Conservation (phyloP, 35 echinoderm and acorn worm species). For the Ophioderma brevispina region DNA sequence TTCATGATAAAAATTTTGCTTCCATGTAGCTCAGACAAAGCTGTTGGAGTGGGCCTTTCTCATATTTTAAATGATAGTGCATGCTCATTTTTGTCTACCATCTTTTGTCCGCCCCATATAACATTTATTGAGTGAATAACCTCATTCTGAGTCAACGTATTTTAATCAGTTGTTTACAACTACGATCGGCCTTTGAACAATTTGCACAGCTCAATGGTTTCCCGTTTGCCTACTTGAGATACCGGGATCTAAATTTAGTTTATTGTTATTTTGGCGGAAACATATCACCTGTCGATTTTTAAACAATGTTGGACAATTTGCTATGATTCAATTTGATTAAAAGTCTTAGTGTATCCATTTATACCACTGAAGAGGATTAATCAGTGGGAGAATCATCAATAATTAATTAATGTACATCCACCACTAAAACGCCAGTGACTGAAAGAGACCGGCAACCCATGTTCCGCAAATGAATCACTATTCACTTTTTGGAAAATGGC, state of each 20-base stretch:
- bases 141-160: neutral
- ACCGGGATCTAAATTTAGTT: neutral
- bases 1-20: neutral
- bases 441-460: neutral
- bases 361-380: neutral
- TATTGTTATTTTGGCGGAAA: neutral
- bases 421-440: neutral
- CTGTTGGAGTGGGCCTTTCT: neutral
- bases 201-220: neutral
- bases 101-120: neutral
- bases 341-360: neutral
- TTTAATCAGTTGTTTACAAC: conserved; percentile 10
- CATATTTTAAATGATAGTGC: neutral
- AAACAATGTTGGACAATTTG: neutral
- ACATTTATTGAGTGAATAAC: neutral
- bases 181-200: conserved; percentile 3
- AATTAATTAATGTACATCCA: neutral
- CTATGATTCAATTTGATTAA: neutral
- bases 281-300: neutral
- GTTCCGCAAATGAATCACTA: neutral
- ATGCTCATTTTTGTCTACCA: neutral
- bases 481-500: conserved; percentile 55
- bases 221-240: neutral
- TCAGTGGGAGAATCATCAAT: neutral
- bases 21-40: neutral